These are phyloP conservation scores for Ferrisia virgata DNA, from an alignment of 2,888 invertebrate species.

Conservation along the genomic window DNA sequence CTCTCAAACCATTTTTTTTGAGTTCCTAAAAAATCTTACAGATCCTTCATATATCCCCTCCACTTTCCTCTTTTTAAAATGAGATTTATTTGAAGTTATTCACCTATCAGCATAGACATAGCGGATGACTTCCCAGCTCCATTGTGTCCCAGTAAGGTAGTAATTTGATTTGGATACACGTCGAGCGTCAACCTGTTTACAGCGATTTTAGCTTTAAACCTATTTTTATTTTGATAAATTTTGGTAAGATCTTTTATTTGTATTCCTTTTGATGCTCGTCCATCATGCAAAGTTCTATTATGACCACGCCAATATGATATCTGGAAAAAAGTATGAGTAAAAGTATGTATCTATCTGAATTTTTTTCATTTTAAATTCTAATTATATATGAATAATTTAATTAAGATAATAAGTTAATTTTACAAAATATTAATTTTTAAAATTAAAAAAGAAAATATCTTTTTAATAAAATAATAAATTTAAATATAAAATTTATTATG, in stretches of 20 bases:
- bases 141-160: conserved; percentile 79
- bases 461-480: too few species aligned
- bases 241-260: conserved; percentile 62
- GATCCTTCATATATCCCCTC: too few species aligned
- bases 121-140: conserved; percentile 94
- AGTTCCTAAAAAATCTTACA: too few species aligned
- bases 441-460: too few species aligned
- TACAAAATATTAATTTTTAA: too few species aligned
- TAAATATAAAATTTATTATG: too few species aligned
- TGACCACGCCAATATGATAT: conserved; percentile 46
- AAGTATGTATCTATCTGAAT: too few species aligned
- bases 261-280: conserved; percentile 54
- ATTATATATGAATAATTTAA: too few species aligned
- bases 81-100: background rate
- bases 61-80: too few species aligned
- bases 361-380: too few species aligned
- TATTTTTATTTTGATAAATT: conserved; percentile 57
- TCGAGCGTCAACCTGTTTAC: conserved; percentile 71
- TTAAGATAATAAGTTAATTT: too few species aligned
- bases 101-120: conserved; percentile 86
- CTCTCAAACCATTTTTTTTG: too few species aligned
- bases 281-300: conserved; percentile 44
- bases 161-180: conserved; percentile 86
- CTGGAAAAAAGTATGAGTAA: conserved; percentile 54
- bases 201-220: conserved; percentile 61